phyloP scores from a whole-genome alignment of 2,797 vertebrate species.

The Garrulus glandarius region DNA sequence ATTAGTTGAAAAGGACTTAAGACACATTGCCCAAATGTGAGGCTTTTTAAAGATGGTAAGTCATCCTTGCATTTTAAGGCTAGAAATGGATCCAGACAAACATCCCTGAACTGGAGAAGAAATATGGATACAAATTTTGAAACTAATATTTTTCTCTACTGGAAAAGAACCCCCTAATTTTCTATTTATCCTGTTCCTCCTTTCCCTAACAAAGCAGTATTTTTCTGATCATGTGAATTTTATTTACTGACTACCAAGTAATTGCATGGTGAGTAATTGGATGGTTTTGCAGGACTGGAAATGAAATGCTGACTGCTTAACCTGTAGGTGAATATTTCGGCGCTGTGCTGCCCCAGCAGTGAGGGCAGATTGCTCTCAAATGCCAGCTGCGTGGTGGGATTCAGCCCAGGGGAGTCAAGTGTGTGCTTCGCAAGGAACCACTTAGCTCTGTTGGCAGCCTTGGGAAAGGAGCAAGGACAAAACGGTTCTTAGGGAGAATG shows the following conservation, averaged over 20 bases:
- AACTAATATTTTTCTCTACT: conserved; percentile 40
- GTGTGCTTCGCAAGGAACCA: not conserved
- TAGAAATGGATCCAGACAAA: conserved; percentile 29
- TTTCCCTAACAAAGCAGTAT: conserved; percentile 41
- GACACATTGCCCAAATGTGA: conserved; percentile 12
- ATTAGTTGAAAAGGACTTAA: conserved; percentile 30
- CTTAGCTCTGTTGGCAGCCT: not conserved
- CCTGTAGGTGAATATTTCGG: not conserved
- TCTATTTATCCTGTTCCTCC: conserved; percentile 30
- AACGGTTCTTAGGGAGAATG: not conserved
- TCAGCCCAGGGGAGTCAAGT: not conserved
- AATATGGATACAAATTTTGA: conserved; percentile 4
- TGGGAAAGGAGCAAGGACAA: not conserved
- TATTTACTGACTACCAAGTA: conserved; percentile 62
- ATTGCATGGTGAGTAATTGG: conserved; percentile 49
- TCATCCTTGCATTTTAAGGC: conserved; percentile 27
- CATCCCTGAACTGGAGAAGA: not conserved
- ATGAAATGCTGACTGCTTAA: not conserved
- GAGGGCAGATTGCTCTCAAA: not conserved
- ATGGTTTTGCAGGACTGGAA: not conserved
- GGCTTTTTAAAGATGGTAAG: conserved; percentile 34
- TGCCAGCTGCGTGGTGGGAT: not conserved
- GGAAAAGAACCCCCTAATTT: conserved; percentile 56
- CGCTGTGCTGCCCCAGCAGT: not conserved
- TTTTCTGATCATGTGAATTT: conserved; percentile 66